Base-by-base conservation (phyloP, 2,797 vertebrate genomes). In the Characodon lateralis region DNA sequence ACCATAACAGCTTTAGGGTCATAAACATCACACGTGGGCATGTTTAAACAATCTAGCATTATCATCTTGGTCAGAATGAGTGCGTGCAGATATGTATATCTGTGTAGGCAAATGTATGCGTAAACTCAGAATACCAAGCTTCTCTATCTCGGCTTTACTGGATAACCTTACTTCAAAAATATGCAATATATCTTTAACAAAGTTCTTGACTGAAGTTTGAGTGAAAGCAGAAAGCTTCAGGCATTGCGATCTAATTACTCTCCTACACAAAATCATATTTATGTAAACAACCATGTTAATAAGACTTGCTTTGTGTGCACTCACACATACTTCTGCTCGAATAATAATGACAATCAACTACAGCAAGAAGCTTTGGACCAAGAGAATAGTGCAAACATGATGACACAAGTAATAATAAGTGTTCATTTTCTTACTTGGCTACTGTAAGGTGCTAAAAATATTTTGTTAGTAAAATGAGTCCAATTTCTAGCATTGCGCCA, bases 351-450 rank as follows among this genome's bases (percentile, higher is more conserved):
- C 35, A 80, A 77, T 88, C 39, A 78, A 73, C 78, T 76, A 7
- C 1, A 81, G 74, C 59, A 41, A 74, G 35, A 82, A 28, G 70
- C 88, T 84, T 79, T 26, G 74, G 50, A 61, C 66, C 72, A 48
- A 82, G 13, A 82, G 46, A 77, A 39, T 12, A 68, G 72, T 77
- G 31, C 68, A 80, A 85, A 87, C 63, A 74, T 41, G 39, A 48
- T 51, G 13, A 51, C 76, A 82, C 82, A 83, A 76, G 73, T 82
- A 85, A 83, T 78, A 81, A 88, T 82, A 31, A 71, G 24, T 68
- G 73, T 86, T 89, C 77, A 91, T 92, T 81, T 78, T 82, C 78
- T 86, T 74, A 89, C 91, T 87, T 73, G 74, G 85, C 73, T 61
- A 35, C 75, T 76, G 77, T 73, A 71, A 88, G 85, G 71, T 74